Conservation (phyloP, 2,888 invertebrate species). For the Creontiades dilutus region DNA sequence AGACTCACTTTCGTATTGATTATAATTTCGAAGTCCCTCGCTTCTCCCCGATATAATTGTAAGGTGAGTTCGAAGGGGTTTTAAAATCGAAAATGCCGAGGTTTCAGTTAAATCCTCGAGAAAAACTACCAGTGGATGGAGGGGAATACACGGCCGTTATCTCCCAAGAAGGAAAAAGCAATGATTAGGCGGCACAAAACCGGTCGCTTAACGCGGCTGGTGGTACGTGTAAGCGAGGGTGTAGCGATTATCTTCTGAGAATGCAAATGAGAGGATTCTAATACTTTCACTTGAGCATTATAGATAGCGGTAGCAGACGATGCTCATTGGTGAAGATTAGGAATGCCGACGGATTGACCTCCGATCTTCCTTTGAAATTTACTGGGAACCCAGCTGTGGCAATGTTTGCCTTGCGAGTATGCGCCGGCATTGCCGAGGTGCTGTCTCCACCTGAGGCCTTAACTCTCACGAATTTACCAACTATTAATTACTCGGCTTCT, state of each 20-base stretch:
- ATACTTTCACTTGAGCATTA: slow-evolving; percentile 8
- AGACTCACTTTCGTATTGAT: background rate
- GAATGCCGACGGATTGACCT: too few species aligned
- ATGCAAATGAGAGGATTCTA: background rate
- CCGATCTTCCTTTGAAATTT: too few species aligned
- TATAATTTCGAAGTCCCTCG: background rate
- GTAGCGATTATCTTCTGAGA: slow-evolving; percentile 10
- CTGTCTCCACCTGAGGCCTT: too few species aligned
- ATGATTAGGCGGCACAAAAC: background rate
- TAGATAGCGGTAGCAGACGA: background rate
- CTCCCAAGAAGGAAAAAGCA: background rate
- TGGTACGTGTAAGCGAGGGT: background rate
- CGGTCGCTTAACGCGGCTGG: background rate
- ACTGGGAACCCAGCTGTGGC: too few species aligned
- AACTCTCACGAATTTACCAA: too few species aligned
- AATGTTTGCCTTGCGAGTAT: too few species aligned
- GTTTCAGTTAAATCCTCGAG: background rate
- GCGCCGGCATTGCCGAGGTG: too few species aligned
- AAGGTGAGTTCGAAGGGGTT: background rate
- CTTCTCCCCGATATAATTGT: background rate
- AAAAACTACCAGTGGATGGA: background rate
- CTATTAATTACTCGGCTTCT: too few species aligned
- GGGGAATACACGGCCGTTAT: background rate
- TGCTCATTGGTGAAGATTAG: too few species aligned
- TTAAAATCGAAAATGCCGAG: background rate